Base-by-base conservation (phyloP, 2,888 invertebrate species). In the Lagria hirta region DNA sequence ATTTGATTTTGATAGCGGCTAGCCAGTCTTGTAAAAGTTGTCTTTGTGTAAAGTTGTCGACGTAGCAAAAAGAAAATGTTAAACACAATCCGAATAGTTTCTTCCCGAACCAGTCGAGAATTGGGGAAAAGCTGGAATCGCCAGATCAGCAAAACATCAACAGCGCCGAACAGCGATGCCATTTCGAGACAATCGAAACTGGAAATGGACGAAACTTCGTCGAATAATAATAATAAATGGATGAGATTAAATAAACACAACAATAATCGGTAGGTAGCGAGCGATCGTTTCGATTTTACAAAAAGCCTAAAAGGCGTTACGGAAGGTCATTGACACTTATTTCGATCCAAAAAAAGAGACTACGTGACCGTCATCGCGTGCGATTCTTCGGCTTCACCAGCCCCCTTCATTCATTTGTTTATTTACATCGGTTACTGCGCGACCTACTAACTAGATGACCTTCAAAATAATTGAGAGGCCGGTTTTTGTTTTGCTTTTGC, bases 121-220 rank as follows among this genome's bases (percentile, higher is more conserved):
- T 21, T 66, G 4, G 22, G 61, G 14, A 60, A 55, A 24, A 59
- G 62, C 23, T 30, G 61, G n/a, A 51, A 37, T 15, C 54, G 70
- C 26, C 54, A 75, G 47, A 81, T 81, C 53, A 79, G 79, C 68
- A 81, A 79, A 68, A 80, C 80, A 1, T 76, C 78, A 10, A 78
- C 77, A 61, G 76, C 76, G 28, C 76, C 79, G 7, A 80, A 80
- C 62, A 80, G 79, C 34, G 80, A 80, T 60, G 75, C 77, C 12
- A 77, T 80, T 72, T 74, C 76, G 1, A 71, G 76, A 37, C 68
- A 76, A 32, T 64, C 64, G 35, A 54, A 59, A 5, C 45, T 30
- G 21, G 55, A 58, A 23, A 45, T 55, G 18, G 51, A 51, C 4
- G 15, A 29, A 3, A 54, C 52, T 26, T 20, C 50, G 24, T 49